Conservation (phyloP, 2,888 invertebrate species). For the Rugalucina vietnamica region DNA sequence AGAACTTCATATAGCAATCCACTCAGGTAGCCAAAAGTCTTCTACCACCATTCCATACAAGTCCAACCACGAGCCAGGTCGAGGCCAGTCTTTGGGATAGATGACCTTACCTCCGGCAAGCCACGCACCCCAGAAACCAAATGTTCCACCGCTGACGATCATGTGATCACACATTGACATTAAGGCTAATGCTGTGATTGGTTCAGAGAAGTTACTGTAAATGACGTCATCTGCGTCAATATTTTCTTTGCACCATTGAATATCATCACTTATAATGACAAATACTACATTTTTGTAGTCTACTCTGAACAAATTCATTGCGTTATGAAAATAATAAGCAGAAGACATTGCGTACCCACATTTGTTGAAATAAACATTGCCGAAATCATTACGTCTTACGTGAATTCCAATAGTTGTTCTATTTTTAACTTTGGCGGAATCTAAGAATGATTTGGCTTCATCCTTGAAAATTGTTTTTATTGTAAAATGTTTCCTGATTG, state of each 20-base stretch:
- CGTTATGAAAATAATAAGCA: conserved; percentile 55
- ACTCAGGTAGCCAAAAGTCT: too few species aligned
- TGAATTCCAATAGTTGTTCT: conserved; percentile 64
- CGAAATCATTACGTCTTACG: conserved; percentile 69
- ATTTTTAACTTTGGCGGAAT: conserved; percentile 28
- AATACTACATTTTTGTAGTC: conserved; percentile 57
- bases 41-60: too few species aligned
- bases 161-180: conserved; percentile 82
- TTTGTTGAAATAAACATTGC: neutral
- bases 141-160: conserved; percentile 82
- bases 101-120: conserved; percentile 73
- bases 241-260: conserved; percentile 61
- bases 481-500: conserved; percentile 58
- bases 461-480: conserved; percentile 48
- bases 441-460: conserved; percentile 38
- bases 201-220: conserved; percentile 49
- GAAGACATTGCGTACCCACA: conserved; percentile 67
- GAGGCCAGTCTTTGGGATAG: too few species aligned
- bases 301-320: conserved; percentile 64
- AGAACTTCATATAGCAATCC: too few species aligned
- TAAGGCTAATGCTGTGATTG: conserved; percentile 64
- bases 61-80: too few species aligned
- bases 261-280: conserved; percentile 68
- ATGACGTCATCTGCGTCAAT: conserved; percentile 51
- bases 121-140: conserved; percentile 81